Evolutionary conservation across 37 sponge, comb jelly and placozoan genomes (phyloP), one percentile per base, ranked within the genome.

Genomic region (Axinella damicornis): DNA sequence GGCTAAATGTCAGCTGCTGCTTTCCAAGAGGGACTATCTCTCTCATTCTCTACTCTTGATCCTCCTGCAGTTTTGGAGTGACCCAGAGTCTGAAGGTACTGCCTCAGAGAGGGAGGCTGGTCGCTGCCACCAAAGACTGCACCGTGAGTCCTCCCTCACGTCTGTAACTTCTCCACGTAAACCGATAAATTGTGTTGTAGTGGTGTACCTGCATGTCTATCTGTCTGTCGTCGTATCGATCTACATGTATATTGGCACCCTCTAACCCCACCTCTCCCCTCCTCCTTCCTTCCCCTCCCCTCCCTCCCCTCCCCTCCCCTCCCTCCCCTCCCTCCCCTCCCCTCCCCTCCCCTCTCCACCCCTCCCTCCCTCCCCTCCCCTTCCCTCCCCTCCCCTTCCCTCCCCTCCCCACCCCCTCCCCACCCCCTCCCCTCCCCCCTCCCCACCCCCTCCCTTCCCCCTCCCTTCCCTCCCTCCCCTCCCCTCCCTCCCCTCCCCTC

Each of bases 111-210:
- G 92, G 92, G 20, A 68, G 74, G 53, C 36, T 92, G 24, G 74
- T 92, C 74, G 67, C 89, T 16, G 74, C 80, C 24, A 41, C 65
- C 16, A 92, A 87, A 69, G 80, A 85, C n/a, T 92, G 92, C 73
- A 83, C 88, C 52, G 92, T 92, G 40, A 61, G 78, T 77, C 36
- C 14, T 61, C n/a, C 25, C 12, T 11, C 2, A 2, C 2, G 6
- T 12, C 46, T 12, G 46, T 46, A 46, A 46, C 9, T 46, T 46
- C 9, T n/a, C n/a, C n/a, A n/a, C 46, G 46, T 9, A 46, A 12
- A 46, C 46, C 9, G 46, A n/a, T 46, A 46, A 46, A 46, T 46
- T 4, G 46, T n/a, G n/a, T n/a, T n/a, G n/a, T n/a, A n/a, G n/a
- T n/a, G n/a, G n/a, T n/a, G n/a, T n/a, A n/a, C n/a, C n/a, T n/a